Percentiles rank a stretch among this genome's conserved stretches.
phyloP scores from a whole-genome alignment of 2,888 invertebrate genomes.

The Xanthorhoe spadicearia region DNA sequence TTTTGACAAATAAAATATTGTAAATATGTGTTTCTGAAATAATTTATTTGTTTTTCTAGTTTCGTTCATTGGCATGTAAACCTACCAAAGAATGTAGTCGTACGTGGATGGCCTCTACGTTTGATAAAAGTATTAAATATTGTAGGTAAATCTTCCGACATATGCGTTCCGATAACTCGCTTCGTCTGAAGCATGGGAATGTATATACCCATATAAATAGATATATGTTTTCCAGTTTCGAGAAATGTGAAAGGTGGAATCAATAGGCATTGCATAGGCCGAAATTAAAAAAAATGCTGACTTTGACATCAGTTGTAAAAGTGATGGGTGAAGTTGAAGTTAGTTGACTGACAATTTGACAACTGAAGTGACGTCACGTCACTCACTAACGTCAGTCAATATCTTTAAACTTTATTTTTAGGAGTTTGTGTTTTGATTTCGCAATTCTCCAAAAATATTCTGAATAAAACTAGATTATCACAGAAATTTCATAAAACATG shows the following conservation, averaged over 20 bases:
- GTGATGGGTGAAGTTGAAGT: background rate
- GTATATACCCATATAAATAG: too few relatives aligned
- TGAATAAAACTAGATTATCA: background rate
- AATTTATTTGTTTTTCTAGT: background rate
- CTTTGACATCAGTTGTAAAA: background rate
- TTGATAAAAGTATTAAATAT: too few relatives aligned
- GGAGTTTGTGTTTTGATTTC: constrained; percentile 2
- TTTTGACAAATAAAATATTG: constrained; percentile 5
- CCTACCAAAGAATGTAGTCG: too few relatives aligned
- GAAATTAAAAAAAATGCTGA: background rate
- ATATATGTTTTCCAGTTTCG: too few relatives aligned
- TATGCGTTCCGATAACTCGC: too few relatives aligned
- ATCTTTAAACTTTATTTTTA: background rate
- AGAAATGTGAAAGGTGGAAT: too few relatives aligned
- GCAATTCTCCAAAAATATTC: constrained; percentile 1
- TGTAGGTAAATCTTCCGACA: too few relatives aligned
- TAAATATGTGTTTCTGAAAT: constrained; percentile 18
- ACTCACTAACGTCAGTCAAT: background rate
- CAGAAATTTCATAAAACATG: background rate
- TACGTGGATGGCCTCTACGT: too few relatives aligned
- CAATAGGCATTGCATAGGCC: too few relatives aligned
- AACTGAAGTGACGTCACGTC: background rate
- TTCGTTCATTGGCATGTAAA: background rate
- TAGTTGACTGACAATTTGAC: too few relatives aligned
- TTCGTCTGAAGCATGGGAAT: too few relatives aligned